These are phyloP conservation scores for Hipparchia semele DNA, from an alignment of 2,888 invertebrate species.

Conservation along the genomic window DNA sequence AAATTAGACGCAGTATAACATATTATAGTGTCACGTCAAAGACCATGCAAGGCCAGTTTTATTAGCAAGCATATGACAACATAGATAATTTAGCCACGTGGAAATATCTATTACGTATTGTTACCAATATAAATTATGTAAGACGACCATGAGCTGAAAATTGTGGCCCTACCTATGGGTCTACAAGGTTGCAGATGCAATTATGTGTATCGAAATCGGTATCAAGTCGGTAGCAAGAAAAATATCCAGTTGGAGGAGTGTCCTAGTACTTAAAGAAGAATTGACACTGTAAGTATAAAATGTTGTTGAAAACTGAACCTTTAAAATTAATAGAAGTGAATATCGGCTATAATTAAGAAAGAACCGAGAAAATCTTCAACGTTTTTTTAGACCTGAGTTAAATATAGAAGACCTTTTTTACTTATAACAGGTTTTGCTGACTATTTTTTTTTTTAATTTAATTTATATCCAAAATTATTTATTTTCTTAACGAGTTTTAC, in stretches of 20 bases:
- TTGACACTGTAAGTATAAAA: neutral
- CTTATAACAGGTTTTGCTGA: neutral
- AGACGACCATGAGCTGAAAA: conserved; percentile 13
- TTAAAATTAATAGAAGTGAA: no score
- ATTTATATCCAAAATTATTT: no score
- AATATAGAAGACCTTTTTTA: neutral
- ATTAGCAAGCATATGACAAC: conserved; percentile 41
- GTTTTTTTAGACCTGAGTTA: neutral
- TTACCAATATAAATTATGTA: conserved; percentile 17
- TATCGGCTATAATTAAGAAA: no score
- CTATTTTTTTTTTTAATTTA: neutral
- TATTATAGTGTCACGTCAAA: conserved; percentile 40
- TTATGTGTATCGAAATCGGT: neutral
- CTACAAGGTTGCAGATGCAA: neutral
- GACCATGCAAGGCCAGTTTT: conserved; percentile 52
- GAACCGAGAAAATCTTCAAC: neutral
- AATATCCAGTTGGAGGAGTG: no score
- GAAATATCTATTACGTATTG: conserved; percentile 25
- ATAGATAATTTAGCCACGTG: conserved; percentile 23
- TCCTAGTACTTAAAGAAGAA: neutral
- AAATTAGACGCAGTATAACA: conserved; percentile 40
- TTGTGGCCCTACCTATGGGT: neutral
- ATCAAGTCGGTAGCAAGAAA: neutral
- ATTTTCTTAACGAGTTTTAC: no score
- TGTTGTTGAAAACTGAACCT: no score